These are phyloP conservation scores for Manis javanica DNA, from an alignment of 2,797 vertebrate species.

Conservation along the genomic window DNA sequence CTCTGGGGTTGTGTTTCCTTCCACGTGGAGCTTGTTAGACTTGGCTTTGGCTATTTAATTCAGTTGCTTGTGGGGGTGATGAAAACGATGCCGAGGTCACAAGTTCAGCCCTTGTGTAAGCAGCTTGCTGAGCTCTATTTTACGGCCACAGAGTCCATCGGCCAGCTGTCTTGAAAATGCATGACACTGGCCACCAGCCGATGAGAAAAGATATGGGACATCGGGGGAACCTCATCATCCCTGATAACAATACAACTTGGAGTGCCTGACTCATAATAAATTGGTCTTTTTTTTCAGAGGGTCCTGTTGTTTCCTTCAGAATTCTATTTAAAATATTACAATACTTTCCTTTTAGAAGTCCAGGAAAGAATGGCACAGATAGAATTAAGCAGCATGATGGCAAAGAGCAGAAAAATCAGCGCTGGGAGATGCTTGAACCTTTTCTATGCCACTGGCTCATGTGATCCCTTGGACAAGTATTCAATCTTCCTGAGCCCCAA, in stretches of 20 bases:
- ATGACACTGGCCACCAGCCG: constrained; percentile 41
- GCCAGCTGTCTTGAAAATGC: constrained; percentile 72
- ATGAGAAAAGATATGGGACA: constrained; percentile 45
- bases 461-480: neutral
- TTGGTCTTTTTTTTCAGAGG: constrained; percentile 36
- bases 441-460: neutral
- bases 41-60: constrained; percentile 67
- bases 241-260: constrained; percentile 9
- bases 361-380: neutral
- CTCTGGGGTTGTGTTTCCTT: constrained; percentile 42
- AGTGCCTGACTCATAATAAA: constrained; percentile 11
- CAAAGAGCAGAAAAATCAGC: neutral
- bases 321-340: neutral
- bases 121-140: constrained; percentile 66
- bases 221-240: constrained; percentile 11
- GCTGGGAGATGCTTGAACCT: neutral
- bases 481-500: neutral
- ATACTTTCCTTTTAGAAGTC: constrained; percentile 1
- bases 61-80: constrained; percentile 18
- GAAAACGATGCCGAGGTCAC: constrained; percentile 58
- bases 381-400: neutral
- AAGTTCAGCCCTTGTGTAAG: constrained; percentile 72
- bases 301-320: neutral
- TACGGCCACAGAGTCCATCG: constrained; percentile 33
- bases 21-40: constrained; percentile 30